Evolutionary conservation across 1,140 invertebrate genomes (phyloP).

Genomic region (Caenorhabditis inopinata): DNA sequence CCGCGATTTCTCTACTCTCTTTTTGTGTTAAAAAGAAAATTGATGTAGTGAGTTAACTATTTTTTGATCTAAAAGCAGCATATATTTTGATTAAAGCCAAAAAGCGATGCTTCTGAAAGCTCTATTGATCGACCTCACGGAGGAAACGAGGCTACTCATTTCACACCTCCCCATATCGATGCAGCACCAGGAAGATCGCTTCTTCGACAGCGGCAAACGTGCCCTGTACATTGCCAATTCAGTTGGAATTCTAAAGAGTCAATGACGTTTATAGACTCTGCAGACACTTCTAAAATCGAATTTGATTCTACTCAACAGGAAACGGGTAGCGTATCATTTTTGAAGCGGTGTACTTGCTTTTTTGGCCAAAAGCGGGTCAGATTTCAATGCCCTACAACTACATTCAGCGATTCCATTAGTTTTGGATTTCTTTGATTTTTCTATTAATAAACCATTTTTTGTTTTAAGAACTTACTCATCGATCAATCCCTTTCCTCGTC

Average conservation of each 20-base stretch:
- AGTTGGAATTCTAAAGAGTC: not conserved
- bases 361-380: not conserved
- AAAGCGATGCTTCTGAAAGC: not conserved
- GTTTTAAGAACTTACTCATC: conserved; percentile 46
- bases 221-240: not conserved
- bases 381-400: not conserved
- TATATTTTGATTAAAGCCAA: not conserved
- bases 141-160: not conserved
- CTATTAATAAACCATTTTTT: not conserved
- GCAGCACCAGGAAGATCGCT: not conserved
- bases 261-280: not conserved
- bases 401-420: not conserved
- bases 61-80: no score
- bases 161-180: not conserved
- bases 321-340: not conserved
- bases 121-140: not conserved
- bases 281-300: not conserved
- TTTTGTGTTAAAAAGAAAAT: not conserved
- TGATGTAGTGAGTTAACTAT: no score
- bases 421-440: not conserved
- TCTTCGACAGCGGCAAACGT: not conserved
- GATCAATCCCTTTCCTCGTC: conserved; percentile 53
- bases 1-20: not conserved
- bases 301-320: not conserved
- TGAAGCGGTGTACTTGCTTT: not conserved